phyloP scores from a whole-genome alignment of 2,797 vertebrate genomes.

The Epinephelus malabaricus region DNA sequence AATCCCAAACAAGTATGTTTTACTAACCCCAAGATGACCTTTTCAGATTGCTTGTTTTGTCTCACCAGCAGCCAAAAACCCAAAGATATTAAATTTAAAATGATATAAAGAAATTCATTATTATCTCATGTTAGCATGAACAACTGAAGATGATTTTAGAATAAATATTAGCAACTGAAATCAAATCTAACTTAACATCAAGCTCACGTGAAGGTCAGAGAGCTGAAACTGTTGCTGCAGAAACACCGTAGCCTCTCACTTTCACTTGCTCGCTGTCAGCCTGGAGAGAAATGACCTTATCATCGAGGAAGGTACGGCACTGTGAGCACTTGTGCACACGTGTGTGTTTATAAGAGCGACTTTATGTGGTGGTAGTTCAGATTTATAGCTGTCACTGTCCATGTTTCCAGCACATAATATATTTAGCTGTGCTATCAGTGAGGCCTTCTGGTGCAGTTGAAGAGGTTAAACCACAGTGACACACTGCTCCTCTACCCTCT shows the following conservation, averaged over 20 bases:
- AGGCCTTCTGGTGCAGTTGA: slow-evolving; percentile 52
- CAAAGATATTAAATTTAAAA: not conserved
- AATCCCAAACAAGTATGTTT: not conserved
- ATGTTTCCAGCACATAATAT: slow-evolving; percentile 67
- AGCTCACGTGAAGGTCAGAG: slow-evolving; percentile 25
- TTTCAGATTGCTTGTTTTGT: not conserved
- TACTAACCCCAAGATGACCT: not conserved
- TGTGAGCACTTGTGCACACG: slow-evolving; percentile 30
- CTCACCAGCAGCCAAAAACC: not conserved
- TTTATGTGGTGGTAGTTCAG: slow-evolving; percentile 29
- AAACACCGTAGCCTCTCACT: slow-evolving; percentile 27
- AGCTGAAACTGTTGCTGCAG: slow-evolving; percentile 2
- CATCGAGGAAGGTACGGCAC: slow-evolving; percentile 31
- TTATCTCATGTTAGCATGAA: not conserved
- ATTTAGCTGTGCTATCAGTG: slow-evolving; percentile 79
- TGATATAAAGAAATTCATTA: not conserved
- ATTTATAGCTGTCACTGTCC: slow-evolving; percentile 72
- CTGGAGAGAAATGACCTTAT: slow-evolving; percentile 52
- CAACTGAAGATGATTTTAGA: not conserved
- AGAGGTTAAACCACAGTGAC: slow-evolving; percentile 70
- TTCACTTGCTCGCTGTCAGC: slow-evolving; percentile 46
- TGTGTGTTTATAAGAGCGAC: not conserved
- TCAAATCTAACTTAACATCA: not conserved
- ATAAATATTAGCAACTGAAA: not conserved
- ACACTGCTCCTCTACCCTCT: slow-evolving; percentile 45